Base-by-base conservation (phyloP, 2,797 vertebrate species). In the Hippocampus kuda region DNA sequence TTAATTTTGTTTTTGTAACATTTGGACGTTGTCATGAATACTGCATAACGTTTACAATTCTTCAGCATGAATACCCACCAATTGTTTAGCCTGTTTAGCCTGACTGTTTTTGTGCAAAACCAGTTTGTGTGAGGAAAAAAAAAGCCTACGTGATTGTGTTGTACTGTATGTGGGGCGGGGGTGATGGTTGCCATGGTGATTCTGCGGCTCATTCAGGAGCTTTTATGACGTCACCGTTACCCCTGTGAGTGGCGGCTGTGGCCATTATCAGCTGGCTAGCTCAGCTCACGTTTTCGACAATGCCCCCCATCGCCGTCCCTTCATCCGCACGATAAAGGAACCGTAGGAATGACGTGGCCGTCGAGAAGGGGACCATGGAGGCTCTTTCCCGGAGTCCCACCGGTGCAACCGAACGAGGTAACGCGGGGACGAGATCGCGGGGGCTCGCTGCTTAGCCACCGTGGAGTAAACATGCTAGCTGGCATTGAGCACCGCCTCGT, bases 141-240 rank as follows among this genome's bases (percentile, higher is more conserved):
- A 46, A 24, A 26, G 63, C 26, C 44, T 10, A 20, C 24, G 16
- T 48, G 16, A 44, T 65, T 48, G 63, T 65, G 63, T 48, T 22
- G 44, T 44, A 9, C 7, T 4, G 11, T 2, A 2, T 18, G 20
- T 20, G 16, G 64, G 44, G 64, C 5, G n/a, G 41, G 46, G 49
- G 48, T 12, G 27, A 27, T 27, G 48, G 65, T 68, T 68, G 67
- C 67, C 22, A 54, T 63, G 44, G 12, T 34, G 65, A 27, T 38
- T 76, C 54, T 74, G 69, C 68, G 49, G 74, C 67, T 68, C 81
- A 82, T 78, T 81, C 77, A 68, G 77, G 59, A 73, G 68, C 49
- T 44, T 61, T 62, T 16, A 80, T 86, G 81, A 86, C 88, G 85
- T 87, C 79, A 88, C 2, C 59, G 11, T 6, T 49, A 49, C 70